Evolutionary conservation across 2,888 invertebrate genomes (phyloP).

Genomic region (Fissipunctia ypsillon): DNA sequence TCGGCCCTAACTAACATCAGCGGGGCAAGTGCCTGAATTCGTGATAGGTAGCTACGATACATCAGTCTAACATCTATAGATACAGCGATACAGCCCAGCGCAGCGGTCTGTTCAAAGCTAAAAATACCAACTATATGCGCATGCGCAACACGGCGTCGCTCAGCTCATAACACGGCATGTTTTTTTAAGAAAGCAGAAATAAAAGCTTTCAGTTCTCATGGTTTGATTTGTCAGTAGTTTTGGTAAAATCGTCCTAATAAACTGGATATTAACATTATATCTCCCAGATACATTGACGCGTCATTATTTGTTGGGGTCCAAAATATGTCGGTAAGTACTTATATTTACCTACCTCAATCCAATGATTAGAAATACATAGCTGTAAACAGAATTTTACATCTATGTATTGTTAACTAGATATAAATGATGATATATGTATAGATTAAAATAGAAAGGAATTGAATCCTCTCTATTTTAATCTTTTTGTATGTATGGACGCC

Average conservation of each 20-base stretch:
- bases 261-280: neutral
- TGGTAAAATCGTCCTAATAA: neutral
- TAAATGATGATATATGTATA: too few relatives aligned
- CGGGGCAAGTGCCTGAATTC: neutral
- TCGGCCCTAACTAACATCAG: neutral
- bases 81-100: constrained; percentile 24
- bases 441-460: too few relatives aligned
- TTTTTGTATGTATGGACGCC: too few relatives aligned
- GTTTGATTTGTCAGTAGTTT: constrained; percentile 15
- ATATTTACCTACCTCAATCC: neutral
- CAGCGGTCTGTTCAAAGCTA: constrained; percentile 42
- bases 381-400: neutral
- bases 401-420: too few relatives aligned
- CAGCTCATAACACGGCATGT: constrained; percentile 44
- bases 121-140: constrained; percentile 48
- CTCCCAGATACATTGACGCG: neutral
- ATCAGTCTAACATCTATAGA: constrained; percentile 25
- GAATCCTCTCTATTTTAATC: too few relatives aligned
- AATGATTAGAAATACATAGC: neutral
- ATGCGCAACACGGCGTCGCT: constrained; percentile 42
- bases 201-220: constrained; percentile 5
- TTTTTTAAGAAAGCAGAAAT: constrained; percentile 19
- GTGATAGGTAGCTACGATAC: constrained; percentile 1
- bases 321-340: constrained; percentile 39
- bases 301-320: neutral